A percentile compares a stretch with the other conserved stretches of the same genome.
phyloP scores from a whole-genome alignment of 2,888 invertebrate genomes.

The Pristionchus fissidentatus region DNA sequence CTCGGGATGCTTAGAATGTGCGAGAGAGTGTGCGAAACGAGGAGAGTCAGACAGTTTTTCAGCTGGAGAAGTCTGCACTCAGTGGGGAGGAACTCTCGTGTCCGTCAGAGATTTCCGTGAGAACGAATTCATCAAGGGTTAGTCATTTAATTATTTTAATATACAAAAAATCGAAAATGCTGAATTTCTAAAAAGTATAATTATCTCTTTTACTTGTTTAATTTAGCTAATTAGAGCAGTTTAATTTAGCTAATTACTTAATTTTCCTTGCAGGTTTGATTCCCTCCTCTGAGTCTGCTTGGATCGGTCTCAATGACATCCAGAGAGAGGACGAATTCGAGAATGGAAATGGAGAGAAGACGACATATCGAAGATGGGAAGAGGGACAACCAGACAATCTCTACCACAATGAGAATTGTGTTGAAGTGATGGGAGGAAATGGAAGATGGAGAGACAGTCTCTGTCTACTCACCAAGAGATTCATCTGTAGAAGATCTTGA shows the following conservation, averaged over 20 bases:
- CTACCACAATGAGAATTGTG: slow-evolving; percentile 67
- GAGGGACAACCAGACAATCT: slow-evolving; percentile 64
- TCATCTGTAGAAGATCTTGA: slow-evolving; percentile 59
- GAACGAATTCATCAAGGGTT: slow-evolving; percentile 56
- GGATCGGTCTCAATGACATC: slow-evolving; percentile 65
- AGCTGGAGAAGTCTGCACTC: slow-evolving; percentile 61
- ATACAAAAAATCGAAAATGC: too few relatives aligned
- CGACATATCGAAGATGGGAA: slow-evolving; percentile 25
- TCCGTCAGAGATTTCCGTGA: slow-evolving; percentile 56
- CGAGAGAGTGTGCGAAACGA: background rate
- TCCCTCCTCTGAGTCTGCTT: slow-evolving; percentile 51
- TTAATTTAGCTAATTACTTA: background rate
- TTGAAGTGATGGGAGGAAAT: slow-evolving; percentile 53
- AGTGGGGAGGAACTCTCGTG: slow-evolving; percentile 63
- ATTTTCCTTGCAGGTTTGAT: background rate
- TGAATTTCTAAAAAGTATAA: background rate
- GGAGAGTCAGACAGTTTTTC: background rate
- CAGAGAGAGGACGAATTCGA: slow-evolving; percentile 62
- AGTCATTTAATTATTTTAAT: background rate
- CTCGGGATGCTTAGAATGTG: background rate
- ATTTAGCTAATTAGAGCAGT: background rate
- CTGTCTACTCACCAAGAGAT: slow-evolving; percentile 60
- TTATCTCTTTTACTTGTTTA: background rate
- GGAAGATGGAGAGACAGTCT: slow-evolving; percentile 62
- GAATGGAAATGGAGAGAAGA: slow-evolving; percentile 53